Evolutionary conservation across 2,113 vertebrate species (phyloP).

Genomic region (Patagioenas fasciata): DNA sequence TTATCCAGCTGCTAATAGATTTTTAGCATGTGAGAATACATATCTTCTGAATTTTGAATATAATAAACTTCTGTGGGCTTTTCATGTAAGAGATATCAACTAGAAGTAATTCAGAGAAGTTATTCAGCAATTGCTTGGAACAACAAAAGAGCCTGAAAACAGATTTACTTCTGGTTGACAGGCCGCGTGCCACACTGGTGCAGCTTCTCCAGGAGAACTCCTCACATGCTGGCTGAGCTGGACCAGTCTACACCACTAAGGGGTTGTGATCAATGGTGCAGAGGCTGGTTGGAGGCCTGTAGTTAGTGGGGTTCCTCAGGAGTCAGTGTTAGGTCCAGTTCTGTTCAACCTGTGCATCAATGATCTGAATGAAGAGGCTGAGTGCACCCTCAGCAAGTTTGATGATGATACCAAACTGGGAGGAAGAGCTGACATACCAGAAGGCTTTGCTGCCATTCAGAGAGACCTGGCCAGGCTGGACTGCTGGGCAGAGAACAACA

Average conservation of each 20-base stretch:
- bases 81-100: slow-evolving; percentile 1
- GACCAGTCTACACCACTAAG: background rate
- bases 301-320: no score
- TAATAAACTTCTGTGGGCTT: slow-evolving; percentile 21
- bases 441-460: no score
- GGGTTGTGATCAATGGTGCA: no score
- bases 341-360: no score
- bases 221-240: background rate
- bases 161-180: slow-evolving; percentile 22
- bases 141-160: slow-evolving; percentile 23
- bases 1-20: slow-evolving; percentile 15
- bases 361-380: no score
- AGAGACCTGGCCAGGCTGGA: no score
- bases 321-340: no score
- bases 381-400: no score
- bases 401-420: no score
- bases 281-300: no score
- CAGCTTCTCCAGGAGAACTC: background rate
- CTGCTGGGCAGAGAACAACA: no score
- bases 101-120: slow-evolving; percentile 53
- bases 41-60: slow-evolving; percentile 1
- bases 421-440: no score
- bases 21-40: background rate
- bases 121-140: slow-evolving; percentile 31
- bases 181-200: background rate